Evolutionary conservation across 1,140 invertebrate species (phyloP).

Genomic region (Trypoxylus dichotomus): DNA sequence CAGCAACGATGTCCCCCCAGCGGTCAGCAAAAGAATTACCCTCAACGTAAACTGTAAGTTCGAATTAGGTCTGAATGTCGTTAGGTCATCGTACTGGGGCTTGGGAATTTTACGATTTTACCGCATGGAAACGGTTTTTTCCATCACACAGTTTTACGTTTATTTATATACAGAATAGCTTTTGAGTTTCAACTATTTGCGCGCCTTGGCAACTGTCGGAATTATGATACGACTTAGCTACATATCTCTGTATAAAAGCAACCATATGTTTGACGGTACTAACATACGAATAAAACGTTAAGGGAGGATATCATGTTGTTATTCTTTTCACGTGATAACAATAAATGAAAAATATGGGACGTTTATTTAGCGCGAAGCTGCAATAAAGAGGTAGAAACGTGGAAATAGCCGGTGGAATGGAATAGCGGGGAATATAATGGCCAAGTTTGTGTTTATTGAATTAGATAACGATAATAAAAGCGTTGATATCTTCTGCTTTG

Average conservation of each 20-base stretch:
- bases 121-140: neutral
- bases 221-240: neutral
- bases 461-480: neutral
- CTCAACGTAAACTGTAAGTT: constrained; percentile 75
- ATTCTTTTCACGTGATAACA: neutral
- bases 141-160: neutral
- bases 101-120: neutral
- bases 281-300: neutral
- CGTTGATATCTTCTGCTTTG: too few relatives aligned
- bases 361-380: neutral
- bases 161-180: neutral
- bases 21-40: constrained; percentile 71
- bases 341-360: neutral
- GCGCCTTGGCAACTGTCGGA: neutral
- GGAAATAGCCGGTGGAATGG: too few relatives aligned
- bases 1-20: constrained; percentile 71
- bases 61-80: constrained; percentile 1
- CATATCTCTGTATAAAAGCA: neutral
- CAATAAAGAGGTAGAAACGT: neutral
- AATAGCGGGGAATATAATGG: too few relatives aligned
- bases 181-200: neutral
- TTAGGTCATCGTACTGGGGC: neutral
- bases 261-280: neutral
- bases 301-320: neutral
- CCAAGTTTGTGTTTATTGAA: too few relatives aligned